Base-by-base conservation (phyloP, 1,140 invertebrate species). In the Zaprionus ghesquierei region DNA sequence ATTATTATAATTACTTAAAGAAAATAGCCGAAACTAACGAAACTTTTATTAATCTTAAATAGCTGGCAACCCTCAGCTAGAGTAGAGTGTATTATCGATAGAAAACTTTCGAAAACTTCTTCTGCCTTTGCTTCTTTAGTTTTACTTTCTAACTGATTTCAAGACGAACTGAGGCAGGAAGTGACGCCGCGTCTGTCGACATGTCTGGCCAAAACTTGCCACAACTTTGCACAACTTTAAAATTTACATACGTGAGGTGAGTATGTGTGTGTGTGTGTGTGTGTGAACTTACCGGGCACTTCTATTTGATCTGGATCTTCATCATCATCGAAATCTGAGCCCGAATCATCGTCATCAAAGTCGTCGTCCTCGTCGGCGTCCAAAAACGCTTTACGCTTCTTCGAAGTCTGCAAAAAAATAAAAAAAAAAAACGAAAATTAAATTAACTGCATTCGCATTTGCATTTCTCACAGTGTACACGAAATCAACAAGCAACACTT, bases 281-380 rank as follows among this genome's bases (percentile, higher is more conserved):
- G 5, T 15, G 22, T 33, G 31, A 10, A 90, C 85, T 92, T 92
- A 96, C 96, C 96, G 92, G 96, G 96, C 38, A 97, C 96, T 94
- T 97, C 95, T 92, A 97, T 96, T 93, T 96, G 96, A 92, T 97
- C 96, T 63, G 96, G 96, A 94, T 97, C 96, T 77, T 97, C 96
- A 92, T 97, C 96, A 89, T 97, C 96, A 89, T 97, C 96, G 92
- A 97, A 97, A 90, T 97, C 96, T 69, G 95, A 96, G 64, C 95
- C 95, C 31, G 95, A 96, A 59, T 94, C 94, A 65, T 95, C 94
- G 65, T 95, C 95, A 89, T 95, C 94, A 60, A 90, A 79, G 55
- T 89, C 90, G 44, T 84, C 75, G 15, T 89, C 75, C 23, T 90
- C 89, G n/a, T 73, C 78, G 49, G 70, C 73, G 54, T 90, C 84